Evolutionary conservation across 2,797 vertebrate genomes (phyloP).

Genomic region (Sylvia borin): DNA sequence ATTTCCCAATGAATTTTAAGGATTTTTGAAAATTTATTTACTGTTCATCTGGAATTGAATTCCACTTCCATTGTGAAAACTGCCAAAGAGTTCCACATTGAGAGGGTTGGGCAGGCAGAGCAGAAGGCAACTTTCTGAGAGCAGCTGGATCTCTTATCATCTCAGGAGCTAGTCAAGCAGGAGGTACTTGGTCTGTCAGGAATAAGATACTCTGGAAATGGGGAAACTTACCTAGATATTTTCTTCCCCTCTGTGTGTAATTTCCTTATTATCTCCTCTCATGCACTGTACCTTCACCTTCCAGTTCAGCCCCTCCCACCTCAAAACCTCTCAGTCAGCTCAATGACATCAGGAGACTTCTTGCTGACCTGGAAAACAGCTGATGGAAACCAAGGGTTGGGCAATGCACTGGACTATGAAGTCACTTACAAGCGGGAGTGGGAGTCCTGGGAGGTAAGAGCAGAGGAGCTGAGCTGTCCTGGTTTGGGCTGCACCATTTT

Average conservation of each 20-base stretch:
- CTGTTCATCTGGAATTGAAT: not conserved
- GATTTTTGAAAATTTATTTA: not conserved
- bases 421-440: constrained; percentile 62
- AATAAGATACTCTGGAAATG: not conserved
- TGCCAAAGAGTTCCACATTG: not conserved
- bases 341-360: not conserved
- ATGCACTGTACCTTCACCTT: not conserved
- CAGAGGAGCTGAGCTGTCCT: not conserved
- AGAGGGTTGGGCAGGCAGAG: not conserved
- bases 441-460: constrained; percentile 77
- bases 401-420: constrained; percentile 59
- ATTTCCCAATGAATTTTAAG: not conserved
- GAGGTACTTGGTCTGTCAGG: not conserved
- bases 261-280: not conserved
- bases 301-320: constrained; percentile 69
- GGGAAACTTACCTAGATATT: not conserved
- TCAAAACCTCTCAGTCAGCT: constrained; percentile 9
- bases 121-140: not conserved
- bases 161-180: not conserved
- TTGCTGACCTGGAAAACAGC: constrained; percentile 62
- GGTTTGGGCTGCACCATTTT: not conserved
- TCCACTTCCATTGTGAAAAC: not conserved
- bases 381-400: not conserved
- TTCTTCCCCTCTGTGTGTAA: not conserved
- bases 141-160: not conserved